These are phyloP conservation scores for Gallinago nigripennis DNA, from an alignment of 2,797 vertebrate genomes.

Conservation along the genomic window DNA sequence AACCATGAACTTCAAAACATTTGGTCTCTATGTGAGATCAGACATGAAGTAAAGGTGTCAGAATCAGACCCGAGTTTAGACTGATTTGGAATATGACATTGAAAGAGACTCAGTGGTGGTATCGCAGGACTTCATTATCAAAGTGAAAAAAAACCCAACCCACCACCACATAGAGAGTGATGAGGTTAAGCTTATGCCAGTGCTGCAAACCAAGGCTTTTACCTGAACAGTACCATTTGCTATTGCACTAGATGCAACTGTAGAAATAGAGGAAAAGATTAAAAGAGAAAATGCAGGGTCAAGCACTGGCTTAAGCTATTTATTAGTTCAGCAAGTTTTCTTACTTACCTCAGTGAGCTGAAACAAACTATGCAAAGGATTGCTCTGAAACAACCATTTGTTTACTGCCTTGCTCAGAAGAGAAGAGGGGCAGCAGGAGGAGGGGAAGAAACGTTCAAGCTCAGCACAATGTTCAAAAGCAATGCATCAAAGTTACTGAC, in stretches of 20 bases:
- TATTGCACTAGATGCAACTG: neutral
- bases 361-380: neutral
- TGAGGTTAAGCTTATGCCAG: neutral
- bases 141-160: neutral
- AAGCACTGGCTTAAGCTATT: neutral
- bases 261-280: neutral
- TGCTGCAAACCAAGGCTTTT: neutral
- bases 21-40: neutral
- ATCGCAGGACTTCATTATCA: neutral
- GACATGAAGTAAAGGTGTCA: neutral
- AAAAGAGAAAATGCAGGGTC: neutral
- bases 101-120: neutral
- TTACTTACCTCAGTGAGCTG: neutral
- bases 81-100: neutral
- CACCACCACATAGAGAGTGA: neutral
- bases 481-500: constrained; percentile 75
- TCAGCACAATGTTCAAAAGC: neutral
- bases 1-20: neutral
- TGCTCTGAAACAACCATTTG: neutral
- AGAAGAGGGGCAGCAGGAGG: neutral
- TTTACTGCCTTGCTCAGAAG: neutral
- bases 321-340: neutral
- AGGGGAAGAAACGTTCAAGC: neutral
- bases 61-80: neutral
- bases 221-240: neutral